Evolutionary conservation across 2,113 vertebrate genomes (phyloP), one percentile per base, ranked within the genome.

Genomic region (Lota lota): DNA sequence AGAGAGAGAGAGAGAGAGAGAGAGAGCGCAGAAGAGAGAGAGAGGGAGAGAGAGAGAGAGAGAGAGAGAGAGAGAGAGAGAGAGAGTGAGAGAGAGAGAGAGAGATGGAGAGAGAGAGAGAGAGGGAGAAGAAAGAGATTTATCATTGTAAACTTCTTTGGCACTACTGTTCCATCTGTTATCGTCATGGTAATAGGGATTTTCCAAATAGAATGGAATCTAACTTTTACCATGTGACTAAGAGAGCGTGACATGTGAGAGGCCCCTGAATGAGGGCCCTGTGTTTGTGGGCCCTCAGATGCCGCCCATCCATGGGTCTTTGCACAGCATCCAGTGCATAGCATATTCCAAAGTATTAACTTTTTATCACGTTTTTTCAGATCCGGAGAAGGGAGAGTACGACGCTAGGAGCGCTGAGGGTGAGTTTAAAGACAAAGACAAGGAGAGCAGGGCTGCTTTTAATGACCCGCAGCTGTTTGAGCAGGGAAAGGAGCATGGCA

Each of bases 261-360:
- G 68, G 50, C 22, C 63, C 22, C 50, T 65, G 15, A 0, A n/a
- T 50, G 61, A 64, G 21, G 67, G 69, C 51, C n/a, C 20, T 64
- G 21, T 63, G 64, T 15, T 28, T 15, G 20, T 60, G 63, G 56
- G 59, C 53, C 54, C 22, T 22, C 54, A 68, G 62, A 61, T 2
- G 50, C 59, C 78, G 64, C 2, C 24, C 24, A 4, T 24, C 24
- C 24, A 24, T 24, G 24, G 68, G 33, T 61, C 68, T 51, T 80
- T 75, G 75, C 68, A 76, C 67, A 83, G 57, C 73, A 79, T 82
- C 68, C 63, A 66, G 33, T 65, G 74, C 69, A 64, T 63, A 79
- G 40, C 61, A 69, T 51, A 33, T 51, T 64, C 68, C 70, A 83
- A 59, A 72, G 19, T 21, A 21, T 54, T 54, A 12, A 40, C 53